These are phyloP conservation scores for Hylyphantes graminicola DNA, from an alignment of 1,140 invertebrate genomes.

Conservation along the genomic window DNA sequence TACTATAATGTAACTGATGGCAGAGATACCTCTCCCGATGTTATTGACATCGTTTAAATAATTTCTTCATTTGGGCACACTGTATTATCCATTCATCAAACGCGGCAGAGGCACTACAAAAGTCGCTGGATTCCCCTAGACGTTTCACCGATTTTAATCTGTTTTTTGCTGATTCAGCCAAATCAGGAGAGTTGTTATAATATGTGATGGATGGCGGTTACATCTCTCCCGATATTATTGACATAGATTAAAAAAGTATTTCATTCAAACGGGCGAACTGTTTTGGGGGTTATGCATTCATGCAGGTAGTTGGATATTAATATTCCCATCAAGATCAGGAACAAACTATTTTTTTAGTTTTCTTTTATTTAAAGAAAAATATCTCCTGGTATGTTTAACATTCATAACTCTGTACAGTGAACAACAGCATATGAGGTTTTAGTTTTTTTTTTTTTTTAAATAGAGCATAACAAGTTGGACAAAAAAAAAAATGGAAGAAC, in stretches of 20 bases:
- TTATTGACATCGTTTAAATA: constrained; percentile 28
- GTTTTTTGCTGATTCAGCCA: constrained; percentile 19
- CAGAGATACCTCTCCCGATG: constrained; percentile 11
- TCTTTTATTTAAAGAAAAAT: too few relatives aligned
- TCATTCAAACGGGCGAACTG: neutral
- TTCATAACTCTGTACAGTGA: too few relatives aligned
- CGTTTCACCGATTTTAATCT: neutral
- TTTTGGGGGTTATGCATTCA: neutral
- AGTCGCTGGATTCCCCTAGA: neutral
- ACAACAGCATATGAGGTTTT: too few relatives aligned
- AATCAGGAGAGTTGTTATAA: neutral
- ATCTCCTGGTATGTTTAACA: too few relatives aligned
- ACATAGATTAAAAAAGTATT: neutral
- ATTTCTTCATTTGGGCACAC: too few relatives aligned
- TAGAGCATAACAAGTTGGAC: too few relatives aligned
- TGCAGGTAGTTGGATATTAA: too few relatives aligned
- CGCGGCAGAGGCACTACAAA: neutral
- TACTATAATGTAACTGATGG: neutral
- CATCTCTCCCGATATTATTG: constrained; percentile 17
- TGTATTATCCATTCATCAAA: neutral
- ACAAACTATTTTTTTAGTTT: too few relatives aligned
- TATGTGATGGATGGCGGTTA: neutral
- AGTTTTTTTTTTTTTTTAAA: too few relatives aligned
- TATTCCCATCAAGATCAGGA: too few relatives aligned
- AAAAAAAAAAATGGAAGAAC: too few relatives aligned